Evolutionary conservation across 2,113 vertebrate genomes (phyloP), one percentile per base, ranked within the genome.

Genomic region (Coreoperca whiteheadi): DNA sequence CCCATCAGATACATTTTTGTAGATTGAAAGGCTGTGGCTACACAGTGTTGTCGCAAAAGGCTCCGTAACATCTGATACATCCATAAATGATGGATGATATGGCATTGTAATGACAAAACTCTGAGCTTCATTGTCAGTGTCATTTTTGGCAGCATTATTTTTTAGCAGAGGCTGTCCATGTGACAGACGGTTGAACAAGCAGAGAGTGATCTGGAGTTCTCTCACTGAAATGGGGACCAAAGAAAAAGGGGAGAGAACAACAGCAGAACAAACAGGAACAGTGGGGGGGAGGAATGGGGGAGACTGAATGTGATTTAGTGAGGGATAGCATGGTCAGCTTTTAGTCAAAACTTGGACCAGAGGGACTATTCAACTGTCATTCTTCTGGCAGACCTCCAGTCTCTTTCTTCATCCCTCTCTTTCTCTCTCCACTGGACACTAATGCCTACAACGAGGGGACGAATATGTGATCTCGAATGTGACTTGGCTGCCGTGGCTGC

Each of bases 301-400:
- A 25, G 46, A 34, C 15, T 74, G 51, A 78, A 9, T 68, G 53
- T 67, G 59, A 61, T 75, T 64, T 39, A 85, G n/a, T 46, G 37
- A 37, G 23, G 21, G 43, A 21, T 4, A 10, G 28, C 56, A 51
- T 11, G 23, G 30, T 67, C 74, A 56, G 63, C 43, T 25, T 39
- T 43, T 34, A 57, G 60, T 81, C n/a, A 11, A 51, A 73, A 51
- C 7, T 56, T 54, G 20, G 20, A 59, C 61, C 25, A 1, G 23
- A 59, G 75, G 25, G 60, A 60, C 39, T 18, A 21, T 48, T 61
- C 5, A 39, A 48, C 37, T 59, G 25, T 56, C 59, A 54, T 18
- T 48, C 30, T 68, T 68, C 59, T 74, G 48, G 48, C 54, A 48
- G 61, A 68, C 21, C 23, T 32, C 30, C 64, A 60, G 48, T 66